Conservation (phyloP, 2,888 invertebrate species). For the Sinopyrophorus schimmeli region DNA sequence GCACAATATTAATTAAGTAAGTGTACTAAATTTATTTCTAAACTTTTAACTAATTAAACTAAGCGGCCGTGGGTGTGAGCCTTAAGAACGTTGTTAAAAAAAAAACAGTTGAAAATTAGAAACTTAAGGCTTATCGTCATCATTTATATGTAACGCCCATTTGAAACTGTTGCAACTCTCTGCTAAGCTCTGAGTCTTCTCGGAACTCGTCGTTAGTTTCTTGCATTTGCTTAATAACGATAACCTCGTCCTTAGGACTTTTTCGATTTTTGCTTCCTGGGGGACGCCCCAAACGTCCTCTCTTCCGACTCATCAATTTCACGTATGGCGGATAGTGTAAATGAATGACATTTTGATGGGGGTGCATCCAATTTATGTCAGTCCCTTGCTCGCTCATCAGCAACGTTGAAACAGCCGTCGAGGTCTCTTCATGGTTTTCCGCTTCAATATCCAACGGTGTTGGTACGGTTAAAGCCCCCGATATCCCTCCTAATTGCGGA, state of each 20-base stretch:
- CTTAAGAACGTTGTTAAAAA: too few species aligned
- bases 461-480: slow-evolving; percentile 41
- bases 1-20: too few species aligned
- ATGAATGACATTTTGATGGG: too few species aligned
- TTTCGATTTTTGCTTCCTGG: slow-evolving; percentile 42
- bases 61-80: too few species aligned
- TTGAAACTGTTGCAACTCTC: slow-evolving; percentile 52
- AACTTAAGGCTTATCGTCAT: slow-evolving; percentile 25
- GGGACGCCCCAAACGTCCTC: slow-evolving; percentile 41
- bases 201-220: slow-evolving; percentile 47
- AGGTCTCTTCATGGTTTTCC: slow-evolving; percentile 28
- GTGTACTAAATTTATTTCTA: too few species aligned
- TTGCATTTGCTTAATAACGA: slow-evolving; percentile 24
- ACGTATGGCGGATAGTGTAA: too few species aligned
- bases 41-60: too few species aligned
- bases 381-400: slow-evolving; percentile 23
- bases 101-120: too few species aligned
- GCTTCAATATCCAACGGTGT: slow-evolving; percentile 24
- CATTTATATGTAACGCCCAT: slow-evolving; percentile 40
- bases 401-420: slow-evolving; percentile 27
- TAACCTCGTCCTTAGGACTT: slow-evolving; percentile 24
- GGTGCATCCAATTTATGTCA: too few species aligned
- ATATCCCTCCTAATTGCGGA: slow-evolving; percentile 52
- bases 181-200: slow-evolving; percentile 52
- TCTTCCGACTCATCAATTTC: slow-evolving; percentile 19